These are phyloP conservation scores for Chaenodraco wilsoni DNA, from an alignment of 2,797 vertebrate species.

Conservation along the genomic window DNA sequence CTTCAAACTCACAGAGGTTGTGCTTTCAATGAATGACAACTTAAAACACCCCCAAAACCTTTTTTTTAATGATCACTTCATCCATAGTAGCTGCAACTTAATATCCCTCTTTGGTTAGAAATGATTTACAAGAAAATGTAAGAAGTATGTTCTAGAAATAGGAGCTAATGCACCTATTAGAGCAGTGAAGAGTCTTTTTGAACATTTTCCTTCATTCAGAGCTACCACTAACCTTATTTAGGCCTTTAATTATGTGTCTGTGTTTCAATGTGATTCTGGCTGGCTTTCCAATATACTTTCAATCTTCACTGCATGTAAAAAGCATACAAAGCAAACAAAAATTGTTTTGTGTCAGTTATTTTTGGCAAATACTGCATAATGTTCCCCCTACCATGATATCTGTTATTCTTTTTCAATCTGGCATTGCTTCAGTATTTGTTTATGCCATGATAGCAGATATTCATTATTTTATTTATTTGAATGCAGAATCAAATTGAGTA, in stretches of 20 bases:
- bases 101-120: constrained; percentile 28
- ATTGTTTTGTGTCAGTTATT: no score
- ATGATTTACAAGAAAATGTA: constrained; percentile 16
- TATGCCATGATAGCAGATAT: constrained; percentile 19
- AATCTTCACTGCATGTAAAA: constrained; percentile 28
- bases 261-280: constrained; percentile 31
- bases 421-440: constrained; percentile 34
- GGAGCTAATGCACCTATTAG: constrained; percentile 8
- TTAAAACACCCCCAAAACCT: constrained; percentile 25
- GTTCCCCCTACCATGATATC: constrained; percentile 29
- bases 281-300: constrained; percentile 38
- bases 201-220: constrained; percentile 29
- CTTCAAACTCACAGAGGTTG: constrained; percentile 44
- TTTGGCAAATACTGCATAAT: constrained; percentile 33
- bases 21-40: constrained; percentile 41
- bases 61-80: constrained; percentile 26
- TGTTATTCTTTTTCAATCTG: constrained; percentile 57
- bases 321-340: constrained; percentile 17
- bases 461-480: constrained; percentile 28
- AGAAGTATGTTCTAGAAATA: constrained; percentile 25
- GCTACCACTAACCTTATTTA: constrained; percentile 32
- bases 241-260: constrained; percentile 62
- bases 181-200: constrained; percentile 20
- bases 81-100: constrained; percentile 42
- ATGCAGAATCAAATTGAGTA: constrained; percentile 21